Percentiles rank a stretch among this genome's conserved stretches.
Conservation (phyloP, 2,113 vertebrate genomes). For the Eleginops maclovinus region DNA sequence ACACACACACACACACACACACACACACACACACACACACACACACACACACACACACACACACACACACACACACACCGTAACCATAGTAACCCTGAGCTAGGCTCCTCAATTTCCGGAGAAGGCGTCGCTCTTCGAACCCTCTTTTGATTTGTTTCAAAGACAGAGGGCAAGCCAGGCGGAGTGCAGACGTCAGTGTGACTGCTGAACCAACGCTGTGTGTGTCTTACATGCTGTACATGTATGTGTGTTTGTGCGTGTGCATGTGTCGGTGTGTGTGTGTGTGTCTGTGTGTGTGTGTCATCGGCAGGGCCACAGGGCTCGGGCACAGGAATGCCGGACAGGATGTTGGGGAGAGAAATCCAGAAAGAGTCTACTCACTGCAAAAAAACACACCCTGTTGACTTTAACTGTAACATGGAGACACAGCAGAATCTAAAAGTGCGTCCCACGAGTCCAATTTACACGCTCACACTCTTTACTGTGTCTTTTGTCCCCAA, state of each 20-base stretch:
- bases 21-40: constrained; percentile 25
- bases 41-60: constrained; percentile 29
- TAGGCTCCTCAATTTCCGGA: constrained; percentile 50
- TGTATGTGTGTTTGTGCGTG: neutral
- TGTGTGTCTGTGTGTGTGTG: constrained; percentile 44
- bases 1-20: constrained; percentile 34
- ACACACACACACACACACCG: constrained; percentile 16
- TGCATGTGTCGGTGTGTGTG: no score
- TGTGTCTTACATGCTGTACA: neutral
- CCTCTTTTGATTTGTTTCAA: constrained; percentile 65
- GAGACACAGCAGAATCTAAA: constrained; percentile 19
- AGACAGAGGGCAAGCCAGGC: constrained; percentile 45
- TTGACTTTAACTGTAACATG: constrained; percentile 35
- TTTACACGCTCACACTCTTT: constrained; percentile 37
- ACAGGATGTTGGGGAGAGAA: constrained; percentile 75
- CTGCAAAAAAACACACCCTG: constrained; percentile 43
- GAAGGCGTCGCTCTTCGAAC: constrained; percentile 54
- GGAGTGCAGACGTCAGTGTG: constrained; percentile 38
- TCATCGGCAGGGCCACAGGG: constrained; percentile 33
- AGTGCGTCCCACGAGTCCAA: constrained; percentile 51
- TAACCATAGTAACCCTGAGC: constrained; percentile 45
- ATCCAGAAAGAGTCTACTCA: constrained; percentile 57
- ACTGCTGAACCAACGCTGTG: constrained; percentile 27
- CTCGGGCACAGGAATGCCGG: constrained; percentile 71
- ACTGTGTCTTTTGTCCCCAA: constrained; percentile 9